Evolutionary conservation across 2,888 invertebrate genomes (phyloP), one percentile per base, ranked within the genome.

Genomic region (Polymixis flavicincta): DNA sequence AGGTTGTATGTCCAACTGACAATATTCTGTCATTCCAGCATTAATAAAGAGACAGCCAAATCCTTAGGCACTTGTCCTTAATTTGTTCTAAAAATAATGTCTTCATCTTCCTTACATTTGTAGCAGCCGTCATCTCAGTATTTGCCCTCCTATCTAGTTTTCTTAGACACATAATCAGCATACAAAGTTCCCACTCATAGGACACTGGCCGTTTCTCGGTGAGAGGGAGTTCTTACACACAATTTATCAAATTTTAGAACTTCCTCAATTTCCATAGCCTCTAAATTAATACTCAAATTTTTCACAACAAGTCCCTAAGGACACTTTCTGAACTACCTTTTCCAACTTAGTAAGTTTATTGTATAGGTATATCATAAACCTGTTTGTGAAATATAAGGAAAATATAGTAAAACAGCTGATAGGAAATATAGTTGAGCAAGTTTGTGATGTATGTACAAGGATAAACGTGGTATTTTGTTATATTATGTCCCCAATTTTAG

Each of bases 401-500:
- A 54, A 76, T 54, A 37, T 48, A 37, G 32, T 28, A n/a, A 54
- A 78, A 37, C 78, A 70, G 71, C 79, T 78, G 75, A 28, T 78
- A 22, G 19, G n/a, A 14, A 75, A 76, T 37, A 28, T 17, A 54
- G 22, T 19, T 28, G 37, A 37, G 28, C 22, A 55, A 25, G 28
- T 54, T 37, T 17, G 8, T 48, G 14, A 22, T 48, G 32, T 55
- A 25, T 75, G 19, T 57, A n/a, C 8, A 57, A 76, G 14, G 48
- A 57, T 42, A 76, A 50, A 57, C 48, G 37, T 54, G 32, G 19
- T 74, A 28, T 55, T n/a, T n/a, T 73, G 71, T 37, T 28, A 8
- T 2, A 48, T 19, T 22, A 50, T 13, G 72, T 5, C 17, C 17
- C 22, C 22, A 50, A 28, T 73, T 74, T 60, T 42, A n/a, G 14